Base-by-base conservation (phyloP, 2,888 invertebrate genomes). In the Cheilosia impressa region DNA sequence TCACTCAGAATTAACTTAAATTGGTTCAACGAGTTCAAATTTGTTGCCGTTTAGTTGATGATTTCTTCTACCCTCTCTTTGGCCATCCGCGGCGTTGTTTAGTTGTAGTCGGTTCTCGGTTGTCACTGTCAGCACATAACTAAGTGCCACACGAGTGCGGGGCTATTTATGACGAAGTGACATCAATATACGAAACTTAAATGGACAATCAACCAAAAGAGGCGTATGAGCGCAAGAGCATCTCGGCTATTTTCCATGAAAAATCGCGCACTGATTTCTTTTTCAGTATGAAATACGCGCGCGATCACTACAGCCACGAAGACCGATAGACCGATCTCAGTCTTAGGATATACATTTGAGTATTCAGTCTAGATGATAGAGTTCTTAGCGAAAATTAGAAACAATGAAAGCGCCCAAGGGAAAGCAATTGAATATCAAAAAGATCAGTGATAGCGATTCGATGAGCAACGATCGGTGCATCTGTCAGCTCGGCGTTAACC, bases 401-500 rank as follows among this genome's bases (percentile, higher is more conserved):
- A 50, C 38, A 50, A 78, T 83, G 73, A 73, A 69, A 75, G 38
- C 45, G 9, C 41, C 43, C 15, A 60, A 50, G 66, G 76, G 53
- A 65, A 76, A 60, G 47, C 79, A 79, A 80, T 84, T 81, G 81
- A 85, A 77, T 85, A 68, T 81, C 85, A 85, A 77, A 77, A 85
- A 68, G 62, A 76, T 81, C 72, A 73, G 77, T 85, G 85, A 88
- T 19, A 81, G 78, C 53, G 87, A 78, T 24, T 88, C 85, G 78
- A 66, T 71, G 62, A 79, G 78, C 27, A 79, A 68, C 43, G 69
- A 81, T 76, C 85, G 80, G 47, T 82, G 81, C 63, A 88, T 84
- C 55, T 88, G 88, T 80, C 75, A 69, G 41, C 88, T 92, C 75
- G 92, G 92, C 19, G 90, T 92, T 10, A 92, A 92, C 78, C 88